Conservation (phyloP, 2,113 vertebrate species). For the Elgaria multicarinata region DNA sequence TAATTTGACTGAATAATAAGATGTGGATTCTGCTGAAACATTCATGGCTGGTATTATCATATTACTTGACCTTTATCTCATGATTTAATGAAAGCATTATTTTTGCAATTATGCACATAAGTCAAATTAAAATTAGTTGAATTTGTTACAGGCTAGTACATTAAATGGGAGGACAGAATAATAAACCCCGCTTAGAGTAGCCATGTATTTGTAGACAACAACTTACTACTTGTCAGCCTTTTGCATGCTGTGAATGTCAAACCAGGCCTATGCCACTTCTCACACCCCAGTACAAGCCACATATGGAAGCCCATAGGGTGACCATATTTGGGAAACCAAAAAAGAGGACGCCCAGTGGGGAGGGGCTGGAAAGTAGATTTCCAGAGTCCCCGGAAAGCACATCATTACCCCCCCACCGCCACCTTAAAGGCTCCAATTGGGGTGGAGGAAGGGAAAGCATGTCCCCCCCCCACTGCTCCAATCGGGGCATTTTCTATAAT, state of each 20-base stretch:
- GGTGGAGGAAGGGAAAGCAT: too few species aligned
- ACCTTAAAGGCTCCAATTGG: too few species aligned
- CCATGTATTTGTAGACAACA: not conserved
- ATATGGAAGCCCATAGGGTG: too few species aligned
- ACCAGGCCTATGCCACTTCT: not conserved
- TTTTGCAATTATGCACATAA: constrained; percentile 20
- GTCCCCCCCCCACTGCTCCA: too few species aligned
- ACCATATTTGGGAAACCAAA: too few species aligned
- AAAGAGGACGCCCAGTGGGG: too few species aligned
- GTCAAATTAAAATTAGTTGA: constrained; percentile 5
- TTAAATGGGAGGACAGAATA: not conserved
- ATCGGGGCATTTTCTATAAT: too few species aligned
- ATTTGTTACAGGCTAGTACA: not conserved
- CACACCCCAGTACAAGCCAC: not conserved
- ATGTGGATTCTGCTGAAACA: not conserved
- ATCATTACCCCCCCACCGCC: too few species aligned
- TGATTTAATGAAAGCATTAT: not conserved
- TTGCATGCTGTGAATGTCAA: not conserved
- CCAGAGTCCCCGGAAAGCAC: too few species aligned
- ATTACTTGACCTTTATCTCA: not conserved
- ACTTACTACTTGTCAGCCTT: not conserved
- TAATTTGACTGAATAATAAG: not conserved
- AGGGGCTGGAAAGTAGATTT: too few species aligned
- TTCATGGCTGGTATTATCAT: not conserved
- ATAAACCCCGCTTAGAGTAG: not conserved